Conservation (phyloP, 2,113 vertebrate species). For the Mastomys natalensis region DNA sequence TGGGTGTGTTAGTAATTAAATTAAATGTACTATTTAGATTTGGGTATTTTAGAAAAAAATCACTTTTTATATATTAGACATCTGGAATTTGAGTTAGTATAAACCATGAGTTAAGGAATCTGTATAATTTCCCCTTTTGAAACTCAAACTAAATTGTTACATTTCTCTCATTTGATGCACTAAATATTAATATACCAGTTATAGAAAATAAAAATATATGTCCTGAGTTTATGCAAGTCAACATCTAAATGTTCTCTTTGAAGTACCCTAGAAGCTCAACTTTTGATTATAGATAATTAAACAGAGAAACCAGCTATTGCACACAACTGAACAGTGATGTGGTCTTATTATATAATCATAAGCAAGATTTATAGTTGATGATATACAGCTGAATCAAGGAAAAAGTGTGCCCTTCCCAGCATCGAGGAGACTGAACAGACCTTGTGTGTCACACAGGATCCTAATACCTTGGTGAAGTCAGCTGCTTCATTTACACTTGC, state of each 20-base stretch:
- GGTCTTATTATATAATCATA: not conserved
- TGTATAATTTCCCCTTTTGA: too few species aligned
- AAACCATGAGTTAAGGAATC: not conserved
- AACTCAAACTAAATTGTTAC: too few species aligned
- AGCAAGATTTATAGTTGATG: not conserved
- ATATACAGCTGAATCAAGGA: not conserved
- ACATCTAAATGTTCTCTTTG: too few species aligned
- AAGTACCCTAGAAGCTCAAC: not conserved
- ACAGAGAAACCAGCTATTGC: not conserved
- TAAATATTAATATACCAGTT: too few species aligned
- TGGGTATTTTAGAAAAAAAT: conserved; percentile 13
- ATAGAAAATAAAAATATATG: too few species aligned
- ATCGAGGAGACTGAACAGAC: too few species aligned
- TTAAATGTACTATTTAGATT: conserved; percentile 47
- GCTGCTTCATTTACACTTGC: too few species aligned
- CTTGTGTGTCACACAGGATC: too few species aligned
- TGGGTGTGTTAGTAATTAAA: conserved; percentile 35
- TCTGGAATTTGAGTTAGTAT: conserved; percentile 48
- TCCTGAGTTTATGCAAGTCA: too few species aligned
- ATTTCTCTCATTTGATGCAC: too few species aligned
- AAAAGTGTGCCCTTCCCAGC: not conserved
- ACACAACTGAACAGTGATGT: not conserved
- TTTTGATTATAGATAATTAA: not conserved
- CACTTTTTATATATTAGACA: conserved; percentile 63
- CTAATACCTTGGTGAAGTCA: too few species aligned